Percentiles rank a stretch among this genome's conserved stretches.
These are phyloP conservation scores for Spodoptera littoralis DNA, from an alignment of 2,888 invertebrate genomes.

Conservation along the genomic window DNA sequence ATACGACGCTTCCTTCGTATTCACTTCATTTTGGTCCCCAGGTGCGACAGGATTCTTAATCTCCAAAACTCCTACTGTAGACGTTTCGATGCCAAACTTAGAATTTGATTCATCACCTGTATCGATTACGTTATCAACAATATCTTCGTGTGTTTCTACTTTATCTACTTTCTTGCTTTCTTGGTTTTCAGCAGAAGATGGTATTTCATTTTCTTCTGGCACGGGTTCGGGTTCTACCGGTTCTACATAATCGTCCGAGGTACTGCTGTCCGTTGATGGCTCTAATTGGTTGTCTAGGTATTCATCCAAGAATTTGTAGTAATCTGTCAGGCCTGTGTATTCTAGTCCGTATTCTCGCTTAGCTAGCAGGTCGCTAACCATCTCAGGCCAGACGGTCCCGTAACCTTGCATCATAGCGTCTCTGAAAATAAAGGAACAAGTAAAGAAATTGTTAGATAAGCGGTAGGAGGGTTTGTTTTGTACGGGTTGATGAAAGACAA, in stretches of 20 bases:
- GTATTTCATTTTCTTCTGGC: constrained; percentile 74
- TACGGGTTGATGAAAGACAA: background rate
- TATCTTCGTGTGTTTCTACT: constrained; percentile 57
- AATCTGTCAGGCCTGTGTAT: constrained; percentile 85
- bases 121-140: constrained; percentile 75
- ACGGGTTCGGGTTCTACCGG: constrained; percentile 64
- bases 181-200: constrained; percentile 52
- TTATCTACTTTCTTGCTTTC: constrained; percentile 25
- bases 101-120: constrained; percentile 71
- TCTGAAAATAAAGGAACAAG: constrained; percentile 62
- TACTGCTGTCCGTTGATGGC: constrained; percentile 65
- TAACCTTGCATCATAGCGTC: constrained; percentile 84
- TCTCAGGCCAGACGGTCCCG: constrained; percentile 81
- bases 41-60: constrained; percentile 80
- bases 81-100: constrained; percentile 77
- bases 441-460: background rate
- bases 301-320: constrained; percentile 87
- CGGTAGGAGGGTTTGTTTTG: background rate
- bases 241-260: constrained; percentile 77
- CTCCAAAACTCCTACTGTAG: constrained; percentile 83
- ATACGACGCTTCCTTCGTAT: constrained; percentile 81
- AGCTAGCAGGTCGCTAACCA: constrained; percentile 83
- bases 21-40: constrained; percentile 69
- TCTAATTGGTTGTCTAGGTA: constrained; percentile 86
- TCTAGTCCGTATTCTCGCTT: constrained; percentile 84